These are phyloP conservation scores for Montipora efflorescens DNA, from an alignment of 64 coral and sea anemone genomes.

Conservation along the genomic window DNA sequence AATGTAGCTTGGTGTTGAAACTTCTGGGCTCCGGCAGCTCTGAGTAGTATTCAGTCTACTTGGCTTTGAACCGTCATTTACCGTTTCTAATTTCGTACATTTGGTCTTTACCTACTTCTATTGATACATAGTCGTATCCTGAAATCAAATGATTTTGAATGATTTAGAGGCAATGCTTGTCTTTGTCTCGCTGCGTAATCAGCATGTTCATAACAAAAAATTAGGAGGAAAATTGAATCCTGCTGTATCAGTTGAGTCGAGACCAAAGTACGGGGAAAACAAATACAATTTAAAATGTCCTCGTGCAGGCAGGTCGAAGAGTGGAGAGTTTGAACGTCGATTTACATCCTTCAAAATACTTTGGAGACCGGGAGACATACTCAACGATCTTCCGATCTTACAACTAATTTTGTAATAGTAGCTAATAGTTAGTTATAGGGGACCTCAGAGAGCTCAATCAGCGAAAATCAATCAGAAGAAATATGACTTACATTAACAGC, in stretches of 20 bases:
- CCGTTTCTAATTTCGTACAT: not conserved
- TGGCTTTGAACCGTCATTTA: not conserved
- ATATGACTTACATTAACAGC: not conserved
- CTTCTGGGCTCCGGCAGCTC: too few species aligned
- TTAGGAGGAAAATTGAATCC: too few species aligned
- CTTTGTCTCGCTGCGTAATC: too few species aligned
- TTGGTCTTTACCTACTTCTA: not conserved
- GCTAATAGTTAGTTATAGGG: too few species aligned
- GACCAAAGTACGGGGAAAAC: not conserved
- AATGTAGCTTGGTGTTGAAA: too few species aligned
- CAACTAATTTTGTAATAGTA: too few species aligned
- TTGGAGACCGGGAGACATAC: not conserved
- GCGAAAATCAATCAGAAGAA: not conserved
- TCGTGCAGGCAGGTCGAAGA: constrained; percentile 1
- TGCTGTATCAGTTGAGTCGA: not conserved
- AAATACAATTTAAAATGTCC: not conserved
- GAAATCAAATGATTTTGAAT: too few species aligned
- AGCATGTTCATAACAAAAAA: too few species aligned
- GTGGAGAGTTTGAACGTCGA: not conserved
- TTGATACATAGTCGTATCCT: too few species aligned
- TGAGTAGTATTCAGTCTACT: not conserved
- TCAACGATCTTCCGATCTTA: not conserved
- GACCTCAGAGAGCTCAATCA: not conserved
- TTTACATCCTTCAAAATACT: not conserved
- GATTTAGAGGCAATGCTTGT: too few species aligned